Percentiles rank a stretch among this genome's conserved stretches.
phyloP scores from a whole-genome alignment of 64 coral and sea anemone genomes.

The Dendronephthya gigantea region DNA sequence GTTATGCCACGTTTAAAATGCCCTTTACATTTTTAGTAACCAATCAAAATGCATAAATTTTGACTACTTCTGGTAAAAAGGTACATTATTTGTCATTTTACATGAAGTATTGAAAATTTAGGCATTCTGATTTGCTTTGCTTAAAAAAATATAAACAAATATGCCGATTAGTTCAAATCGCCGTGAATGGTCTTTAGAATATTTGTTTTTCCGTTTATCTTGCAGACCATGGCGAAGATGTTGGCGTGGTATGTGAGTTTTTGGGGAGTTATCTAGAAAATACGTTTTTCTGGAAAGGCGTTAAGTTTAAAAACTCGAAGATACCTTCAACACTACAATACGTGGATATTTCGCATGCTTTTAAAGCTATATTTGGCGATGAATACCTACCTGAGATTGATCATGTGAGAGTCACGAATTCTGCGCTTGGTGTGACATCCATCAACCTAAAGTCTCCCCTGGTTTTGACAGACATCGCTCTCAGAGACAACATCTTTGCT shows the following conservation, averaged over 20 bases:
- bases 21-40: no score
- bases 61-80: no score
- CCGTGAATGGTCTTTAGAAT: no score
- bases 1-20: no score
- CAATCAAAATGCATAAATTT: no score
- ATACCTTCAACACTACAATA: conserved; percentile 23
- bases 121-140: no score
- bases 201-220: no score
- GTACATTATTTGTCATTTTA: no score
- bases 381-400: conserved; percentile 25
- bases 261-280: conserved; percentile 1
- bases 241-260: conserved; percentile 49
- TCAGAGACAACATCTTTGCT: conserved; percentile 18
- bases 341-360: conserved; percentile 40
- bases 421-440: conserved; percentile 28
- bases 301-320: conserved; percentile 38
- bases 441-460: conserved; percentile 16
- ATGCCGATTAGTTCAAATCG: no score
- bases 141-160: no score
- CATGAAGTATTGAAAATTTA: no score
- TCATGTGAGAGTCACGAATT: conserved; percentile 13
- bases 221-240: no score
- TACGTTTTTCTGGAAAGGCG: conserved; percentile 38
- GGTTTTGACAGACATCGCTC: conserved; percentile 9
- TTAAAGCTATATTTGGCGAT: conserved; percentile 22